Percentiles rank a stretch among this genome's conserved stretches.
These are phyloP conservation scores for Drepanosiphum platanoidis DNA, from an alignment of 2,888 invertebrate species.

Conservation along the genomic window DNA sequence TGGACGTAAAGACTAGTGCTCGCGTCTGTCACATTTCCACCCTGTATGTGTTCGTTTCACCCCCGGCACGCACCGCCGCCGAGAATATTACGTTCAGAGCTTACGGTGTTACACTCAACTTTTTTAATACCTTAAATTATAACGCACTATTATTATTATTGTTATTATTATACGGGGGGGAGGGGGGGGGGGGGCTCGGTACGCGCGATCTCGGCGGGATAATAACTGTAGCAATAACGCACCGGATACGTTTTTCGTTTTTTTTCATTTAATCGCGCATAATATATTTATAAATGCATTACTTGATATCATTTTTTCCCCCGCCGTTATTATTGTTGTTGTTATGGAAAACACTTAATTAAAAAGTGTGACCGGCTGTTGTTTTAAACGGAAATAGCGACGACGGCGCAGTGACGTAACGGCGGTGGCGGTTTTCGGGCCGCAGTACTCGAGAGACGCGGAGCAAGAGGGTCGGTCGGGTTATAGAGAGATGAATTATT, in stretches of 20 bases:
- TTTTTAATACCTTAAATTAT: not conserved
- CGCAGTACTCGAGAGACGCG: not conserved
- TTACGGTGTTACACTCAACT: not conserved
- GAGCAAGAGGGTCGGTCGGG: not conserved
- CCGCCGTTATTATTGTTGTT: not conserved
- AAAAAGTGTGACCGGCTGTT: conserved; percentile 27
- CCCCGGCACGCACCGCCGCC: not conserved
- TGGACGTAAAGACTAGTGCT: not conserved
- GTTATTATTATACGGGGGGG: not conserved
- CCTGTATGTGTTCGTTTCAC: not conserved
- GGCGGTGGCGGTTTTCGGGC: not conserved
- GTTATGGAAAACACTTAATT: conserved; percentile 22
- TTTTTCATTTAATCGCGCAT: not conserved
- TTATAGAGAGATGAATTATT: conserved; percentile 42
- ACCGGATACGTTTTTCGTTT: not conserved
- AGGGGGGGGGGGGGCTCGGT: not conserved
- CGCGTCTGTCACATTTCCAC: not conserved
- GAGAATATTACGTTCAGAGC: not conserved
- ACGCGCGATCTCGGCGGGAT: not conserved
- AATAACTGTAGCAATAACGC: not conserved
- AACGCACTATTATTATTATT: not conserved
- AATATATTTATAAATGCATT: not conserved
- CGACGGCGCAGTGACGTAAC: no score
- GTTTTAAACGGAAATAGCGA: not conserved
- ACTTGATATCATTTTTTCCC: not conserved